Evolutionary conservation across 2,888 invertebrate genomes (phyloP).

Genomic region (Meteorus cinctellus): DNA sequence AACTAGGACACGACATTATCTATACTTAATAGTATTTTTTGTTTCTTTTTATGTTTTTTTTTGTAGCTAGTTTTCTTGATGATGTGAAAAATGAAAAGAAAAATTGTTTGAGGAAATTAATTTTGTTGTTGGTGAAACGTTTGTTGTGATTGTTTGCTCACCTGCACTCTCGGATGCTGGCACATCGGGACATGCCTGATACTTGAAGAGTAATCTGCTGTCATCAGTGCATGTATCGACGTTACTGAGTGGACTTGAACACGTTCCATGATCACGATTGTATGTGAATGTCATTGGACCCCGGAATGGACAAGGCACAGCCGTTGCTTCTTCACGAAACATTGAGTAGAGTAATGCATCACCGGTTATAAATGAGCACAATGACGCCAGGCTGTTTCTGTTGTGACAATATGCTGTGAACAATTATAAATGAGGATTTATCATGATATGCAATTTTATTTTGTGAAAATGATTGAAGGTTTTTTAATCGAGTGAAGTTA

Average conservation of each 20-base stretch:
- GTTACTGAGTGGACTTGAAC: constrained; percentile 90
- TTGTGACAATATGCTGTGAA: constrained; percentile 84
- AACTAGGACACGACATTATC: neutral
- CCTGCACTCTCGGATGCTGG: constrained; percentile 93
- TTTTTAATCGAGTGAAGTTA: too few relatives aligned
- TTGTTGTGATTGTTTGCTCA: constrained; percentile 70
- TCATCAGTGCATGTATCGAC: constrained; percentile 96
- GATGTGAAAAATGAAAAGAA: neutral
- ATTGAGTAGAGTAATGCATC: constrained; percentile 92
- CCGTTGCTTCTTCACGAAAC: constrained; percentile 90
- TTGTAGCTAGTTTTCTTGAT: neutral
- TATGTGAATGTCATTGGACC: constrained; percentile 96
- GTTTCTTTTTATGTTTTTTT: neutral
- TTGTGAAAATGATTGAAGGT: neutral
- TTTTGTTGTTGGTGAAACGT: neutral
- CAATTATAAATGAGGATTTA: neutral
- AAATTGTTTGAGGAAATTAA: neutral
- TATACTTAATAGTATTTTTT: neutral
- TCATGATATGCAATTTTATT: neutral
- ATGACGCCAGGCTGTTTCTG: constrained; percentile 83
- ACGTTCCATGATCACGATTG: constrained; percentile 92
- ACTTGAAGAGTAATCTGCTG: constrained; percentile 90
- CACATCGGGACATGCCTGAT: constrained; percentile 95
- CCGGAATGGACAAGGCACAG: constrained; percentile 90
- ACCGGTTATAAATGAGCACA: constrained; percentile 91